Evolutionary conservation across 2,113 vertebrate species (phyloP).

Genomic region (Lathamus discolor): DNA sequence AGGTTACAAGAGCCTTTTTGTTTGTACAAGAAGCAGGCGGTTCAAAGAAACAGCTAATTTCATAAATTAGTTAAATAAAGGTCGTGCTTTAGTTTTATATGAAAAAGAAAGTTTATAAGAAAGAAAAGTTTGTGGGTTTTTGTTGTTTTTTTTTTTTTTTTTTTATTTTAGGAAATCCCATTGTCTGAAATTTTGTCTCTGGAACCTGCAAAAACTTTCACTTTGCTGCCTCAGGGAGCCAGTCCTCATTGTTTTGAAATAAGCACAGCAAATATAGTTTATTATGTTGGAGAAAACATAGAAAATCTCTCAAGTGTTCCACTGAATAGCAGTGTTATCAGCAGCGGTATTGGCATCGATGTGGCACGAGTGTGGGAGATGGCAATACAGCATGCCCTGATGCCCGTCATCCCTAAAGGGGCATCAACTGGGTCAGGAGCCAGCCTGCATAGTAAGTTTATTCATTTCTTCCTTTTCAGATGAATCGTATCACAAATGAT

Average conservation of each 20-base stretch:
- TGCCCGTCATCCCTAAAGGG: constrained; percentile 92
- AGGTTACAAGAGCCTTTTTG: background rate
- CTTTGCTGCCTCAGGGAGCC: constrained; percentile 82
- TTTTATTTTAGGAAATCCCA: constrained; percentile 88
- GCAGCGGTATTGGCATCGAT: constrained; percentile 85
- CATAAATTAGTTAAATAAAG: background rate
- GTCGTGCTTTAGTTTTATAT: background rate
- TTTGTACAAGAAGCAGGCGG: background rate
- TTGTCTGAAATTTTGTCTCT: constrained; percentile 93
- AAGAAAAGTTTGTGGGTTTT: background rate
- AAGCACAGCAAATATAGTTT: constrained; percentile 86
- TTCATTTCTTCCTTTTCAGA: background rate
- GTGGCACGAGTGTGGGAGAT: constrained; percentile 95
- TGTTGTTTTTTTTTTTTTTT: background rate
- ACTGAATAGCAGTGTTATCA: constrained; percentile 75
- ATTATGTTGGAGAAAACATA: constrained; percentile 92
- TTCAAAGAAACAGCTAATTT: background rate
- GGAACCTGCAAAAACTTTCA: constrained; percentile 87
- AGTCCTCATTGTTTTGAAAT: constrained; percentile 96
- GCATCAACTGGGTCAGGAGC: constrained; percentile 76
- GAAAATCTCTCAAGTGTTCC: constrained; percentile 64
- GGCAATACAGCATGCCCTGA: constrained; percentile 94
- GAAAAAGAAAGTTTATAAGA: no score
- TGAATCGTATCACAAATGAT: background rate
- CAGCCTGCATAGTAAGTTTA: constrained; percentile 85